Base-by-base conservation (phyloP, 1,140 invertebrate genomes). In the Lycorma delicatula region DNA sequence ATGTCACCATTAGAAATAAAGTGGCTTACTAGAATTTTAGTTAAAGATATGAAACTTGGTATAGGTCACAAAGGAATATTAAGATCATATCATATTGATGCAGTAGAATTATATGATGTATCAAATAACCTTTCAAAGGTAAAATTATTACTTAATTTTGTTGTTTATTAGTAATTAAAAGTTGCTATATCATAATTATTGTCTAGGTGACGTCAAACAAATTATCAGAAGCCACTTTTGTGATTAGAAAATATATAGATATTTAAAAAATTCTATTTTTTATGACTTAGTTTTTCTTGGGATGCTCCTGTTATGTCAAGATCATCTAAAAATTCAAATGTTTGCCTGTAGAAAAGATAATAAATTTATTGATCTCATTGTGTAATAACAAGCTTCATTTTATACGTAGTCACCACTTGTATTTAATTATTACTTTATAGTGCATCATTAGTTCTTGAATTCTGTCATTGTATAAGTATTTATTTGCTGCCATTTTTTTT, bases 1-100 rank as follows among this genome's bases (percentile, higher is more conserved):
- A 75, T 85, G 63, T 81, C 80, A n/a, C 79, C 85, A 1, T 59
- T 79, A 23, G 89, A 95, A 68, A 79, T 90, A 58, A 93, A 93
- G 74, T 96, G 92, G 92, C 71, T 96, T 0, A 86, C 93, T 2
- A 75, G 91, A 60, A 85, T 97, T 50, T 80, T 97, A 44, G 70
- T 97, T 3, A 95, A 95, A 72, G 81, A 89, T 49, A 72, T 93
- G 64, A 82, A 81, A 65, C 70, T 93, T 5, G 83, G 84, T 0
- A 72, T 93, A 47, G 80, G 84, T 12, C 78, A 81, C 58, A 80
- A 81, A 38, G 79, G 78, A 27, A 83, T 95, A 36, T 77, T 94
- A 55, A 71, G 71, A 25, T 68, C 77, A 7, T 85, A 83, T 70
- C 91, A 97, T 75, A 78, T 81, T 0, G 84, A 94, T 75, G 93